These are phyloP conservation scores for Hyles vespertilio DNA, from an alignment of 1,140 invertebrate species.

Conservation along the genomic window DNA sequence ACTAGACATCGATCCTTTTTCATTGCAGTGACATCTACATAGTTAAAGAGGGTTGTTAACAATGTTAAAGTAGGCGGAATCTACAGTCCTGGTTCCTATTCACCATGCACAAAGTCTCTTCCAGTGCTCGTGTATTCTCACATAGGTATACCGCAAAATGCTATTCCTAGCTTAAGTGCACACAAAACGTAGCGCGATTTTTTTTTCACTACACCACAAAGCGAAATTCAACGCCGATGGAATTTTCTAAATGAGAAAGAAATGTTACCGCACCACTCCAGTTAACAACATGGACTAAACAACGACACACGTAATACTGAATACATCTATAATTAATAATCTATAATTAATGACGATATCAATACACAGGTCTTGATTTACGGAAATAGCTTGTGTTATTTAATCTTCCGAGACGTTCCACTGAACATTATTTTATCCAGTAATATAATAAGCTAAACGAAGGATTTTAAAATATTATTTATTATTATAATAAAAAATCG, in stretches of 20 bases:
- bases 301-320: neutral
- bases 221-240: too few species aligned
- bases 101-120: slow-evolving; percentile 8
- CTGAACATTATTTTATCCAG: slow-evolving; percentile 8
- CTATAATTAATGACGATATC: slow-evolving; percentile 13
- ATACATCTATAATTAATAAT: too few species aligned
- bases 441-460: neutral
- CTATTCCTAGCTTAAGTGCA: too few species aligned
- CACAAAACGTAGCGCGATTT: too few species aligned
- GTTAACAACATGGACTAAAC: slow-evolving; percentile 1
- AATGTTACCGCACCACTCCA: too few species aligned
- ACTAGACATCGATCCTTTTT: slow-evolving; percentile 48
- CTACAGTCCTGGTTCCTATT: slow-evolving; percentile 18
- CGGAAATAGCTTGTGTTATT: slow-evolving; percentile 21
- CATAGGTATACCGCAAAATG: too few species aligned
- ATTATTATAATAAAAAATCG: slow-evolving; percentile 16
- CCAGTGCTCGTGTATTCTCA: too few species aligned
- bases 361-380: slow-evolving; percentile 24
- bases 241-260: too few species aligned
- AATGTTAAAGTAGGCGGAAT: slow-evolving; percentile 22
- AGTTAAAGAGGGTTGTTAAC: slow-evolving; percentile 20
- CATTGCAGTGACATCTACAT: slow-evolving; percentile 26
- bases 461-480: neutral
- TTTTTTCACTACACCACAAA: too few species aligned
- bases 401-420: slow-evolving; percentile 19